phyloP scores from a whole-genome alignment of 2,113 vertebrate genomes.

The Laticauda colubrina region DNA sequence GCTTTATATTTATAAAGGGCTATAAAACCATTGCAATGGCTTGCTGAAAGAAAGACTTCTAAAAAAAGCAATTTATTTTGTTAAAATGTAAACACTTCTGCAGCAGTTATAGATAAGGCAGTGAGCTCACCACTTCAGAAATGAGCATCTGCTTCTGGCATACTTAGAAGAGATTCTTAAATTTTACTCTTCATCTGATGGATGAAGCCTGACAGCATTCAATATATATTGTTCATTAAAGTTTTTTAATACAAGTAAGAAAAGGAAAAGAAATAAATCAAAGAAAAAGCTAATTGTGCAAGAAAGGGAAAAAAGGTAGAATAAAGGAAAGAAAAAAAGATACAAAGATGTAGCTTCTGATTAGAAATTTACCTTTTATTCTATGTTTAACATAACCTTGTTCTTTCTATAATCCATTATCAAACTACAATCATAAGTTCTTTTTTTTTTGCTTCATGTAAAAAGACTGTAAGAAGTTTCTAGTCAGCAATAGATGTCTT shows the following conservation, averaged over 20 bases:
- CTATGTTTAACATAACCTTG: background rate
- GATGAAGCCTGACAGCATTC: background rate
- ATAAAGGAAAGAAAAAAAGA: background rate
- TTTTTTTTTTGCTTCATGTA: background rate
- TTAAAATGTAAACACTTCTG: constrained; percentile 59
- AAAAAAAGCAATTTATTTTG: constrained; percentile 60
- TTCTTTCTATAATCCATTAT: background rate
- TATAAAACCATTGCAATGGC: constrained; percentile 44
- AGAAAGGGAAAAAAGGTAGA: background rate
- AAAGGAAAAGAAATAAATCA: background rate
- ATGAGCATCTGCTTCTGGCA: constrained; percentile 52
- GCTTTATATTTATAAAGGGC: constrained; percentile 52
- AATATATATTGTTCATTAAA: constrained; percentile 1
- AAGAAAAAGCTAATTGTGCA: background rate
- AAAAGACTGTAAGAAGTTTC: background rate
- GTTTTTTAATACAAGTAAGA: background rate
- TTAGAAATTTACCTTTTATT: background rate
- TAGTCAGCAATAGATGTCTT: background rate
- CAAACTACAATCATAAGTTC: background rate
- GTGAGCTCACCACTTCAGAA: constrained; percentile 64
- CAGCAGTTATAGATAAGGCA: constrained; percentile 59
- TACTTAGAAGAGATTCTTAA: constrained; percentile 57
- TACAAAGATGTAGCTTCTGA: background rate
- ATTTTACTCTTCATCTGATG: constrained; percentile 38
- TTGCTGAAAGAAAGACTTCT: constrained; percentile 51